Percentiles rank a stretch among this genome's conserved stretches.
phyloP scores from a whole-genome alignment of 2,888 invertebrate species.

The Liposcelis brunnea region DNA sequence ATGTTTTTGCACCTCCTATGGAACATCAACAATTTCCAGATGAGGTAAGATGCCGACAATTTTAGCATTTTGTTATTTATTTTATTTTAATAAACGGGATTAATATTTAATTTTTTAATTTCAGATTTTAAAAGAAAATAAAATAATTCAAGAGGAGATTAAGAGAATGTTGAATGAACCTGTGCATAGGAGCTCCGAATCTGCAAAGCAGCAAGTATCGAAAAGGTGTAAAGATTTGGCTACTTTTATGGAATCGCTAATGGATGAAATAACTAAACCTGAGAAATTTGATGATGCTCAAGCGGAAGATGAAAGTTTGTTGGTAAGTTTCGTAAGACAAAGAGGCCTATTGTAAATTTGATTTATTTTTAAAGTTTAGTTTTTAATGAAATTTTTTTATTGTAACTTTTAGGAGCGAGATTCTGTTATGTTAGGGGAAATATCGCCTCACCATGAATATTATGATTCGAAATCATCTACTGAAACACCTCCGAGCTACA shows the following conservation, averaged over 20 bases:
- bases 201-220: conserved; percentile 44
- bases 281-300: conserved; percentile 40
- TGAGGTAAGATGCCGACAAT: background rate
- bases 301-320: conserved; percentile 40
- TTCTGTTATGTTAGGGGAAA: conserved; percentile 67
- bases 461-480: conserved; percentile 62
- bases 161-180: conserved; percentile 44
- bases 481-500: conserved; percentile 67
- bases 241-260: conserved; percentile 54
- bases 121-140: conserved; percentile 40
- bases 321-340: conserved; percentile 38
- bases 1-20: conserved; percentile 44
- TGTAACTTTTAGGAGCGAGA: conserved; percentile 44
- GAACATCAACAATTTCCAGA: conserved; percentile 15
- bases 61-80: background rate
- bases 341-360: conserved; percentile 2
- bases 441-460: conserved; percentile 68
- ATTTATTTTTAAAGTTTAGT: conserved; percentile 10
- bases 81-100: background rate
- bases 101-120: conserved; percentile 8
- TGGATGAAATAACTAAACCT: conserved; percentile 44
- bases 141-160: conserved; percentile 46
- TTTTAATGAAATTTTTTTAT: too few species aligned
- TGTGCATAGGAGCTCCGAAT: conserved; percentile 33
- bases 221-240: conserved; percentile 56